These are phyloP conservation scores for Acleris sparsana DNA, from an alignment of 2,888 invertebrate genomes.

Conservation along the genomic window DNA sequence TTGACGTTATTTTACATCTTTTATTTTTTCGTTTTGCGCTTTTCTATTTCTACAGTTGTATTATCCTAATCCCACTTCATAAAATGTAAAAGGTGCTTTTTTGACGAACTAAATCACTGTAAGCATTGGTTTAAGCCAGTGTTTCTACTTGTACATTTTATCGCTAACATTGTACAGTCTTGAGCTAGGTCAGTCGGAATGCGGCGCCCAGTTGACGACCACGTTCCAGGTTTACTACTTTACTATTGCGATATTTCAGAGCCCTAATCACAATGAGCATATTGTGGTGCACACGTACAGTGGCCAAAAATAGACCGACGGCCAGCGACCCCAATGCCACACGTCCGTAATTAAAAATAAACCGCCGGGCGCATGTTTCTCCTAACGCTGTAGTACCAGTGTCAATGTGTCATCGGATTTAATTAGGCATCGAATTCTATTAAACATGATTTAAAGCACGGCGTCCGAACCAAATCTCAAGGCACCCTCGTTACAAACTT, in stretches of 20 bases:
- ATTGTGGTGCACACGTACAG: conserved; percentile 39
- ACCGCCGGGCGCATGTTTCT: conserved; percentile 34
- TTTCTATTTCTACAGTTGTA: no score
- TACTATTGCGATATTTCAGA: conserved; percentile 10
- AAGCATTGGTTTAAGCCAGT: no score
- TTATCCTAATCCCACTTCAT: no score
- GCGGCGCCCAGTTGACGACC: no score
- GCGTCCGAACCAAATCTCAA: not conserved
- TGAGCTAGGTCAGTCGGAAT: no score
- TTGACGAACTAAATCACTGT: no score
- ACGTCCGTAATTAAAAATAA: conserved; percentile 60
- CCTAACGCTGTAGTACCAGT: conserved; percentile 22
- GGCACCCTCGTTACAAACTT: not conserved
- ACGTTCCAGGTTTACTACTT: not conserved
- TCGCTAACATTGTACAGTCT: no score
- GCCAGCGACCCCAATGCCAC: conserved; percentile 56
- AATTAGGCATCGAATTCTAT: conserved; percentile 5
- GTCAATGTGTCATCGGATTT: conserved; percentile 27
- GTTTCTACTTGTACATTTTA: no score
- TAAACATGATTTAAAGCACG: not conserved
- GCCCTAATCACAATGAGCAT: conserved; percentile 33
- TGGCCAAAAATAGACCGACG: conserved; percentile 60
- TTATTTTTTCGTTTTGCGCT: no score
- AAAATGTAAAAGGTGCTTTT: no score
- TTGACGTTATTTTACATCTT: no score